These are phyloP conservation scores for Thera obeliscata DNA, from an alignment of 2,888 invertebrate genomes.

Conservation along the genomic window DNA sequence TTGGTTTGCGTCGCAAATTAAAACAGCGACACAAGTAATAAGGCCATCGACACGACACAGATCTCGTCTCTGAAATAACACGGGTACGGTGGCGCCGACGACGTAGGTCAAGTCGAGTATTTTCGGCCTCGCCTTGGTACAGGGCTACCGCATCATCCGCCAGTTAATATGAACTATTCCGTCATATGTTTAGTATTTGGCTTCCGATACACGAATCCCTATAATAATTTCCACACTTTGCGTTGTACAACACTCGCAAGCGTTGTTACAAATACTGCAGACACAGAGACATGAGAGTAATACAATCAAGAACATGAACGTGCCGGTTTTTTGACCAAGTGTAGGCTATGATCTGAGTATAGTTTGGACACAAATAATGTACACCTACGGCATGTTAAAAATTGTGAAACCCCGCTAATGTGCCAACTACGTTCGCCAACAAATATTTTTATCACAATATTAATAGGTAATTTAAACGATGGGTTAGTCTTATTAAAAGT, in stretches of 20 bases:
- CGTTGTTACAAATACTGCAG: conserved; percentile 3
- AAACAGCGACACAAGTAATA: conserved; percentile 42
- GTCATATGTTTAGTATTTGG: conserved; percentile 58
- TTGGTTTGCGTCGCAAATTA: conserved; percentile 23
- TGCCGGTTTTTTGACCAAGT: not conserved
- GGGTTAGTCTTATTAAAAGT: not conserved
- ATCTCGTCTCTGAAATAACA: conserved; percentile 66
- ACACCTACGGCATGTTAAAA: conserved; percentile 18
- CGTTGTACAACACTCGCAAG: conserved; percentile 9
- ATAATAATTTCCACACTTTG: conserved; percentile 46
- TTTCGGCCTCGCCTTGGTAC: conserved; percentile 81
- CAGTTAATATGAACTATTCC: conserved; percentile 79
- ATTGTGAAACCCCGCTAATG: conserved; percentile 29
- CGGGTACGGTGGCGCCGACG: conserved; percentile 60
- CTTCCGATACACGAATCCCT: conserved; percentile 42
- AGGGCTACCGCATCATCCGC: conserved; percentile 78
- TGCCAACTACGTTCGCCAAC: conserved; percentile 30
- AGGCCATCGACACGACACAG: conserved; percentile 64
- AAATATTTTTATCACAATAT: conserved; percentile 25
- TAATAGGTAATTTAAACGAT: conserved; percentile 4
- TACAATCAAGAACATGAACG: too few species aligned
- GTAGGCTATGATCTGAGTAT: conserved; percentile 16
- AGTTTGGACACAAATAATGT: conserved; percentile 23
- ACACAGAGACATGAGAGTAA: too few species aligned
- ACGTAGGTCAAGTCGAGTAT: conserved; percentile 81